Evolutionary conservation across 2,797 vertebrate genomes (phyloP), one percentile per base, ranked within the genome.

Genomic region (Anabas testudineus): DNA sequence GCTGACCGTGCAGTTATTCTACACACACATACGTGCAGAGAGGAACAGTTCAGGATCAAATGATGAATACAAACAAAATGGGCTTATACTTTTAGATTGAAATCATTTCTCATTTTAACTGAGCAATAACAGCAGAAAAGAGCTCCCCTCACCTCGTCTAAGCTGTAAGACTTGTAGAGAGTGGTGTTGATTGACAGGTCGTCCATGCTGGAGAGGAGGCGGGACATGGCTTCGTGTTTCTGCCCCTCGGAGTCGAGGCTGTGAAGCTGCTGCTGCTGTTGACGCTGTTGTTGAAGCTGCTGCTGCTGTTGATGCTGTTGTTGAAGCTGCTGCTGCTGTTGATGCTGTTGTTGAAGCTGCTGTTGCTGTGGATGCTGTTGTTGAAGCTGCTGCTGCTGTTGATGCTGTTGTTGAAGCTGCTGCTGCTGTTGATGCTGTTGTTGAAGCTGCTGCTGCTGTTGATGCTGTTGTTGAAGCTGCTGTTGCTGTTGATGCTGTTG

Each of bases 141-240:
- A n/a, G n/a, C n/a, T 5, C 53, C 12, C 16, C 77, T 93, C 45
- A 97, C 96, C 95, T 97, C 95, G 47, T 95, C 94, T 70, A 93
- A 2, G 48, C 88, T 94, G 57, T 92, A 91, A 22, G 90, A 83
- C 82, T 94, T 95, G 60, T 86, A 87, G 66, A 94, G 69, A 26
- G 43, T 92, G 70, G 90, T 92, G 68, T 88, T 88, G 87, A 97
- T 91, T 65, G 95, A 95, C 76, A 98, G 89, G 66, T 95, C 92
- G 37, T 95, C 95, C 89, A 98, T 93, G 82, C 92, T 92, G 61
- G 94, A 93, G 26, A 97, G 90, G 45, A 98, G 93, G 78, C 82
- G 90, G 58, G 91, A 90, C 81, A 97, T 82, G 12, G 87, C 91
- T 67, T 90, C 94, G 26, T 83, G 87, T 60, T 93, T 80, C 22